Conservation (phyloP, 2,797 vertebrate genomes). For the Alauda arvensis region DNA sequence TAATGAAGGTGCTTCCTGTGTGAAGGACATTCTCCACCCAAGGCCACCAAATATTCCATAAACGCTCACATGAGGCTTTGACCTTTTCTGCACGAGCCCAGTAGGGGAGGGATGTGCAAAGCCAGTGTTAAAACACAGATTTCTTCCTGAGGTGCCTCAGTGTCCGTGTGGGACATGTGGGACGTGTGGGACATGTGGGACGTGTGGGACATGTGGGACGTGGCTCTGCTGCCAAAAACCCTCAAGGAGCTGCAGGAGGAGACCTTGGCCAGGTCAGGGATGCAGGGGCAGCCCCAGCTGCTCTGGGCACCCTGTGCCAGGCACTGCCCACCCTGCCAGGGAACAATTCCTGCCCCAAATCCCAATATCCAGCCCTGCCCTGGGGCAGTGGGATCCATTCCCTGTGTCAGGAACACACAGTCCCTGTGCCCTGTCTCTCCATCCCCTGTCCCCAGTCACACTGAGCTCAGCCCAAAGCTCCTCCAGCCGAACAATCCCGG, state of each 20-base stretch:
- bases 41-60: not conserved
- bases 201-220: accelerated
- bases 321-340: not conserved
- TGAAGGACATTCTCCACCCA: not conserved
- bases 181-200: too few relatives aligned
- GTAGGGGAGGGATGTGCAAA: not conserved
- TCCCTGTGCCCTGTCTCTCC: not conserved
- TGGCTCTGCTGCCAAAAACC: not conserved
- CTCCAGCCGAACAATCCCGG: accelerated
- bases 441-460: too few relatives aligned
- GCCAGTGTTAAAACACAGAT: not conserved
- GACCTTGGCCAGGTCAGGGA: not conserved
- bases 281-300: not conserved
- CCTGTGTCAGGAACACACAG: too few relatives aligned
- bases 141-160: not conserved
- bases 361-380: not conserved
- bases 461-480: accelerated
- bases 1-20: not conserved
- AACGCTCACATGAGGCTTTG: not conserved
- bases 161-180: accelerated
- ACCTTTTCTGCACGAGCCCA: not conserved
- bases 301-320: not conserved
- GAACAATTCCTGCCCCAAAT: not conserved
- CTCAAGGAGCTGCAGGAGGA: too few relatives aligned
- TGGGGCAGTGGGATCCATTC: not conserved